phyloP scores from a whole-genome alignment of 2,797 vertebrate genomes.

The Halcyon smyrnensis region DNA sequence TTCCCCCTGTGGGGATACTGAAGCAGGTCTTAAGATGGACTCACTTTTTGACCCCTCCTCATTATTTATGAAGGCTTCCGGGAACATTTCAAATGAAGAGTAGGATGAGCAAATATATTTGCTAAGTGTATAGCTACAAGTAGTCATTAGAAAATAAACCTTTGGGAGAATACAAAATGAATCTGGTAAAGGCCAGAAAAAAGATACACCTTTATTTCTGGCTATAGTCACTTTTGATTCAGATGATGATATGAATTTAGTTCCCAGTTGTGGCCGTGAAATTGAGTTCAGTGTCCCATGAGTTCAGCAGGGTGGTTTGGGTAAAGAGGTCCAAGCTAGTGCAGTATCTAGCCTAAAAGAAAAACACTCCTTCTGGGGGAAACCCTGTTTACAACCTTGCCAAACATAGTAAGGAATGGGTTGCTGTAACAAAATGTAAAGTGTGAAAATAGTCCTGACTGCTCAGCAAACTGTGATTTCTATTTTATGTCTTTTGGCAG shows the following conservation, averaged over 20 bases:
- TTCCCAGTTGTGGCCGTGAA: background rate
- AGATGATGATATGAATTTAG: background rate
- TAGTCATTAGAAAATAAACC: background rate
- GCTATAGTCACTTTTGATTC: background rate
- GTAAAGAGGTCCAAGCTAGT: background rate
- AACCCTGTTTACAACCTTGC: background rate
- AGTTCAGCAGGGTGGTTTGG: background rate
- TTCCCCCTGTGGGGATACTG: background rate
- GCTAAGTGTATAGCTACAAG: background rate
- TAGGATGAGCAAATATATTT: constrained; percentile 32
- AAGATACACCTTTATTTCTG: background rate
- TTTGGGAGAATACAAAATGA: background rate
- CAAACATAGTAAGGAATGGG: background rate
- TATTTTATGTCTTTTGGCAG: constrained; percentile 38
- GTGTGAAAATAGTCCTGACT: background rate
- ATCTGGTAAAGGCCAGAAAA: background rate
- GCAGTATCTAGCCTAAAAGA: background rate
- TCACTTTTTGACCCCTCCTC: background rate
- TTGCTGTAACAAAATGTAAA: background rate
- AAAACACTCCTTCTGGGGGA: background rate
- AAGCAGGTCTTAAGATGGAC: background rate
- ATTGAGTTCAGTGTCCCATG: background rate
- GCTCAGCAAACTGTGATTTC: background rate
- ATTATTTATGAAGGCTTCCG: constrained; percentile 6
- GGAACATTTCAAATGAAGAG: background rate